These are phyloP conservation scores for Araneus ventricosus DNA, from an alignment of 1,140 invertebrate genomes.

Conservation along the genomic window DNA sequence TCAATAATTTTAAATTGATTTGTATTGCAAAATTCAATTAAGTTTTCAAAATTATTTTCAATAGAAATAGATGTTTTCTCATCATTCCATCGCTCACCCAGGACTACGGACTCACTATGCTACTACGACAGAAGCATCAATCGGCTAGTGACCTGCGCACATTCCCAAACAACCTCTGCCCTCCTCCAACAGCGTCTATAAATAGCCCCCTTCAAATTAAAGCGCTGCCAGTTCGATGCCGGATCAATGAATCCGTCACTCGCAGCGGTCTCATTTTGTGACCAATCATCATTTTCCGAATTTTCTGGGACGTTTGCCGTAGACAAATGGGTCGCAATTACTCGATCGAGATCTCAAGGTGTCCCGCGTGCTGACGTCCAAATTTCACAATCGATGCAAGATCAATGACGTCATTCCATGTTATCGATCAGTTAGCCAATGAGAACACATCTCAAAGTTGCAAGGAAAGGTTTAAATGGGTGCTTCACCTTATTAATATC, in stretches of 20 bases:
- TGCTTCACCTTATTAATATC: too few species aligned
- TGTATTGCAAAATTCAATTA: too few species aligned
- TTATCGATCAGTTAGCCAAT: slow-evolving; percentile 1
- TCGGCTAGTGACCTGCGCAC: not conserved
- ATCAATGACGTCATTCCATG: slow-evolving; percentile 36
- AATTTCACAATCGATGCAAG: slow-evolving; percentile 43
- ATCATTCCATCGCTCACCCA: too few species aligned
- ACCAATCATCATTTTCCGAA: not conserved
- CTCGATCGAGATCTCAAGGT: slow-evolving; percentile 51
- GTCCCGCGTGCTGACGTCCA: slow-evolving; percentile 48
- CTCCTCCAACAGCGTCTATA: not conserved
- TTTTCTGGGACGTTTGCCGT: not conserved
- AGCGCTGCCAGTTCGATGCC: not conserved
- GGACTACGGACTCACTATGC: too few species aligned
- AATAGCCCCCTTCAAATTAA: not conserved
- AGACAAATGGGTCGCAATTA: slow-evolving; percentile 56
- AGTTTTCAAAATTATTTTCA: too few species aligned
- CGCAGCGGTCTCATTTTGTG: not conserved
- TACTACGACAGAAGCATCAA: not conserved
- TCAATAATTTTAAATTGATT: too few species aligned
- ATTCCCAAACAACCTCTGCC: not conserved
- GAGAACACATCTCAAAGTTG: not conserved
- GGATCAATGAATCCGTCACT: not conserved
- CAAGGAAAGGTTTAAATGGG: too few species aligned
- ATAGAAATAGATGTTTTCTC: too few species aligned